Percentiles rank a stretch among this genome's conserved stretches.
phyloP scores from a whole-genome alignment of 92 coral and sea anemone species.

The Zoanthus gigantus region DNA sequence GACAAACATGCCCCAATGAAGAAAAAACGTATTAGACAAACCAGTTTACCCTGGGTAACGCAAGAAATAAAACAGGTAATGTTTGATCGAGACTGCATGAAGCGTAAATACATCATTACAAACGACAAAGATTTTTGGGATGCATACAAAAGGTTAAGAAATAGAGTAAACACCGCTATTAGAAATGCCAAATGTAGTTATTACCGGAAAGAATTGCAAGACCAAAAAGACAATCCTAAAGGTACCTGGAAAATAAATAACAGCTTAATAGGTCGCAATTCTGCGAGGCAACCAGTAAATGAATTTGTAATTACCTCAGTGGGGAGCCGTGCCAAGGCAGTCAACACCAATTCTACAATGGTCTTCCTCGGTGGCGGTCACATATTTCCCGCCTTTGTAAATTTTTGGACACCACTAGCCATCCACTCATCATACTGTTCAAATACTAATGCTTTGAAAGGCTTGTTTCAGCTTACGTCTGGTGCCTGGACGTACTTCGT shows the following conservation, averaged over 20 bases:
- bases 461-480: too few relatives aligned
- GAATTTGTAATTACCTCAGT: background rate
- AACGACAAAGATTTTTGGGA: background rate
- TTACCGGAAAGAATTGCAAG: background rate
- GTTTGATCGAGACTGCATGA: background rate
- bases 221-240: conserved; percentile 16
- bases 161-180: background rate
- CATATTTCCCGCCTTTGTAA: too few relatives aligned
- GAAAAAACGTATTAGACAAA: background rate
- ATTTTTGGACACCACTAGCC: too few relatives aligned
- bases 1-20: conserved; percentile 8
- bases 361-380: too few relatives aligned
- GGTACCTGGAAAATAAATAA: conserved; percentile 11
- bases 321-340: too few relatives aligned
- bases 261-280: background rate
- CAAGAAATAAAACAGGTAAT: background rate
- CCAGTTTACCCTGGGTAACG: background rate
- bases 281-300: background rate
- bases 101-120: conserved; percentile 2
- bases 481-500: too few relatives aligned
- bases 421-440: too few relatives aligned
- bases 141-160: conserved; percentile 22
- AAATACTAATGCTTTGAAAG: too few relatives aligned
- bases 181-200: conserved; percentile 21
- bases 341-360: too few relatives aligned